Conservation (phyloP, 92 coral and sea anemone species). For the Galaxea fascicularis region DNA sequence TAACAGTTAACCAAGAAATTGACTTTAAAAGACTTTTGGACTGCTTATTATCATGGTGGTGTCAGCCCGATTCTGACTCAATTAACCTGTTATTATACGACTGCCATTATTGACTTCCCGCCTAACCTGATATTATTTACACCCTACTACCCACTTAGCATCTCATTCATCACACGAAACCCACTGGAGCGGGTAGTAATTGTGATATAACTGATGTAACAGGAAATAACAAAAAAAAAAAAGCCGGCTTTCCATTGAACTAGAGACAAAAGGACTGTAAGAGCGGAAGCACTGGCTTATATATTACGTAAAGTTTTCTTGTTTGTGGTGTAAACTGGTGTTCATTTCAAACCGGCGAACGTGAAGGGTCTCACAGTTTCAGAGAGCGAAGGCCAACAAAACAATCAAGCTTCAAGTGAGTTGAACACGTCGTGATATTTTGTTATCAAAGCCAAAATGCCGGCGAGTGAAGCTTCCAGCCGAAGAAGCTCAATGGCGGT, state of each 20-base stretch:
- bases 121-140: conserved; percentile 2
- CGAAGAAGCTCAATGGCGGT: conserved; percentile 64
- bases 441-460: conserved; percentile 6
- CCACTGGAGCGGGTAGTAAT: conserved; percentile 23
- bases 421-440: not conserved
- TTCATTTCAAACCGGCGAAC: not conserved
- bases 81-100: not conserved
- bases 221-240: not conserved
- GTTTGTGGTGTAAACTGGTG: not conserved
- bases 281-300: conserved; percentile 25
- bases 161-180: not conserved
- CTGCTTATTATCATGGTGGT: not conserved
- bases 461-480: conserved; percentile 58
- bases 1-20: not conserved
- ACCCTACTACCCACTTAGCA: conserved; percentile 1
- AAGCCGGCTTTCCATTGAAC: not conserved
- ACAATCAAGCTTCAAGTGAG: too few species aligned
- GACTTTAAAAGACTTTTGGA: not conserved
- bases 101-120: not conserved
- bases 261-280: conserved; percentile 7
- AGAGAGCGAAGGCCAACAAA: not conserved
- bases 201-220: conserved; percentile 20
- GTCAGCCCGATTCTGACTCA: not conserved
- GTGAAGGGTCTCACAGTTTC: not conserved
- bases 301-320: not conserved